Base-by-base conservation (phyloP, 2,888 invertebrate species). In the Netelia fuscicornis region DNA sequence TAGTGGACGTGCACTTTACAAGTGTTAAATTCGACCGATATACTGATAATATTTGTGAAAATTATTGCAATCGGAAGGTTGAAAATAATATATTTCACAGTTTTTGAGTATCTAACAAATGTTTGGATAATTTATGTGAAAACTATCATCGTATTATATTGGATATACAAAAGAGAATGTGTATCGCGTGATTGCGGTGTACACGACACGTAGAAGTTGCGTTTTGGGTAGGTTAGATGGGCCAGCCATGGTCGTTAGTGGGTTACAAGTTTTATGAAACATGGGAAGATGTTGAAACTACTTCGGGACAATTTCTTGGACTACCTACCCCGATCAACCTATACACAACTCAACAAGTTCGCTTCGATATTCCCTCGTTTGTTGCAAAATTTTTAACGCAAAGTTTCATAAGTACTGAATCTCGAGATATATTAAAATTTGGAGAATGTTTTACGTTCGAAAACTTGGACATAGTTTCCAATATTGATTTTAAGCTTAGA, bases 151-250 rank as follows among this genome's bases (percentile, higher is more conserved):
- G 6, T 37, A 37, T 37, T 37, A 37, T 37, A 37, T 3, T 30
- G 30, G 5, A 30, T 37, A 6, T 37, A 37, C 37, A 37, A 37
- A 37, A 6, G 6, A 37, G 37, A 37, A 37, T 6, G 5, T 0
- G 6, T 20, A 20, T 6, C 37, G 6, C 6, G 6, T 37, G 6
- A 37, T 37, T 37, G 5, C 6, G 37, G 37, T 37, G 37, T 37
- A 37, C 37, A 6, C 37, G 37, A 37, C 6, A 37, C 37, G 8
- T 37, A 37, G 42, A n/a, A 70, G 44, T 20, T 23, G 17, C 13
- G 64, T 48, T 81, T 64, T 8, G 56, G 0, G 64, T 9, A 68
- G 64, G 71, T 81, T 76, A 70, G 62, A 65, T 64, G 42, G 56
- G 67, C 64, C 48, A 30, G 42, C 10, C n/a, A 23, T 20, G 81